Evolutionary conservation across 2,797 vertebrate species (phyloP).

Genomic region (Neosilurus hyrtlii): DNA sequence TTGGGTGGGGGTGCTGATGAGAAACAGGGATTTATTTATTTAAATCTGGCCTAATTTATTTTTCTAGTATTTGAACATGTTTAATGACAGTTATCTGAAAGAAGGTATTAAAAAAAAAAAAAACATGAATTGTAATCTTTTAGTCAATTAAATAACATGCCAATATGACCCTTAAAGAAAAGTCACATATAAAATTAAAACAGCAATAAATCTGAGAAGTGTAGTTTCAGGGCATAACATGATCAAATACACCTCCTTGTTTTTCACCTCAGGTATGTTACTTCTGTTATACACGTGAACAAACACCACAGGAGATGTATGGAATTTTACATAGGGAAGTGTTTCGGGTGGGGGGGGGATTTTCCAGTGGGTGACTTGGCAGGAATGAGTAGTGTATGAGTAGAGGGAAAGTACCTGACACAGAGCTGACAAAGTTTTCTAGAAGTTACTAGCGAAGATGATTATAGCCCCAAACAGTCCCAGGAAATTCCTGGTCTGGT

Average conservation of each 20-base stretch:
- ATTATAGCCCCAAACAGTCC: too few relatives aligned
- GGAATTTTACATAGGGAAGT: not conserved
- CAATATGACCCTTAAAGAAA: not conserved
- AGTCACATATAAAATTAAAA: not conserved
- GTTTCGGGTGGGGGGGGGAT: not conserved
- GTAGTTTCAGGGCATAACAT: not conserved
- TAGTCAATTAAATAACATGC: not conserved
- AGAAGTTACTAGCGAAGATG: not conserved
- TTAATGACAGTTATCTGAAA: not conserved
- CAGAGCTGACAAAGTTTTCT: not conserved
- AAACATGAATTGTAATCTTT: not conserved
- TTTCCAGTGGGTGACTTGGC: not conserved
- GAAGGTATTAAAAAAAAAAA: not conserved
- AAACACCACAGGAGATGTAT: not conserved
- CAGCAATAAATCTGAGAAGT: not conserved
- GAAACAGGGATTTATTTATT: not conserved
- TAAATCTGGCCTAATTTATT: not conserved
- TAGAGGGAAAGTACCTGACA: not conserved
- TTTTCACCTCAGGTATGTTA: not conserved
- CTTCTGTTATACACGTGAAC: too few relatives aligned
- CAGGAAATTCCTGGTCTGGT: not conserved
- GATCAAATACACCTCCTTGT: not conserved
- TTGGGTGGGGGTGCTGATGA: too few relatives aligned
- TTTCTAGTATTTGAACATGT: not conserved
- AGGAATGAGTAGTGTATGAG: not conserved